These are phyloP conservation scores for Baccha elongata DNA, from an alignment of 2,888 invertebrate species.

Conservation along the genomic window DNA sequence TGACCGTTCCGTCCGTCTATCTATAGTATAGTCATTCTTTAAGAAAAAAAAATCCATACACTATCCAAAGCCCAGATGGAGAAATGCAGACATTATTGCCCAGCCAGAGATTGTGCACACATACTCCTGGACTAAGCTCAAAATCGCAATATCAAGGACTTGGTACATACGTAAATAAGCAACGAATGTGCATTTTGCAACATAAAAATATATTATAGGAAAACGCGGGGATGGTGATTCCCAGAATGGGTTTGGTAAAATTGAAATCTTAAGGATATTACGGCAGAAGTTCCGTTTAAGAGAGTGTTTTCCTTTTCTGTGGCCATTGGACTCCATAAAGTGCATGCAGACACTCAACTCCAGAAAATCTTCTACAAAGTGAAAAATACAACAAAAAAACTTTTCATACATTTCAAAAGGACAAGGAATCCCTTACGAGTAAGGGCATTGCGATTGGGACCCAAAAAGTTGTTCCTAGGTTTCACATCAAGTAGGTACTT, in stretches of 20 bases:
- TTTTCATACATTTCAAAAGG: slow-evolving; percentile 5
- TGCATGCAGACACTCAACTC: slow-evolving; percentile 60
- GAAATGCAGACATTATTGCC: slow-evolving; percentile 60
- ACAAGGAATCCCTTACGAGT: slow-evolving; percentile 6
- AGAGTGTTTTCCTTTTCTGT: slow-evolving; percentile 65
- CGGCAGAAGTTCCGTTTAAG: slow-evolving; percentile 38
- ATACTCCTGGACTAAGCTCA: slow-evolving; percentile 50
- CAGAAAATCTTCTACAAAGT: slow-evolving; percentile 52
- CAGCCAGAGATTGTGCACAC: slow-evolving; percentile 49
- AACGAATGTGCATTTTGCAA: slow-evolving; percentile 69
- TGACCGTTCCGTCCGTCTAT: slow-evolving; percentile 30
- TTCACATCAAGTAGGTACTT: slow-evolving; percentile 50
- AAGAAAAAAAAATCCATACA: slow-evolving; percentile 36
- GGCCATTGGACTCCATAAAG: slow-evolving; percentile 71
- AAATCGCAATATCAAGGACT: slow-evolving; percentile 69
- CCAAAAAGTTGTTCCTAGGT: slow-evolving; percentile 49
- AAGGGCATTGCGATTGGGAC: slow-evolving; percentile 63
- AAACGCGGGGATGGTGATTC: background rate
- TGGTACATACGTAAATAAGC: slow-evolving; percentile 60
- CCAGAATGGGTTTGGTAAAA: slow-evolving; percentile 8
- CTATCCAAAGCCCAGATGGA: slow-evolving; percentile 16
- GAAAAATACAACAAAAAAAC: background rate
- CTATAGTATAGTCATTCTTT: slow-evolving; percentile 32
- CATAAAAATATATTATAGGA: slow-evolving; percentile 31
- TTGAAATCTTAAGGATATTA: slow-evolving; percentile 35